Evolutionary conservation across 2,797 vertebrate species (phyloP), one percentile per base, ranked within the genome.

Genomic region (Tarsius wallacei): DNA sequence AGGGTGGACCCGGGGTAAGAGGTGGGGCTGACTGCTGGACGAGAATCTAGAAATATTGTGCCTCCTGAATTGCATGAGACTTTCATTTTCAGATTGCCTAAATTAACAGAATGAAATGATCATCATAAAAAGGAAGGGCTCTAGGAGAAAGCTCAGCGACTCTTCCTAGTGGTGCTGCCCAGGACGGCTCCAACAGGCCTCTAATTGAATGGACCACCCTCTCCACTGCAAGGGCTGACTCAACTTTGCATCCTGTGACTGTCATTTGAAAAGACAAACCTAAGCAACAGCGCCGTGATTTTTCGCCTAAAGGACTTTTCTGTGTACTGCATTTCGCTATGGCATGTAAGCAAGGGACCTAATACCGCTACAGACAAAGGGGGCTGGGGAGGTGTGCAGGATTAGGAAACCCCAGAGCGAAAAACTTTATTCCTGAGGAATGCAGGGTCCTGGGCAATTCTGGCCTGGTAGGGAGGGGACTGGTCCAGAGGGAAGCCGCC

Each of bases 31-130:
- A 7, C 47, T 91, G 76, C 49, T 55, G 61, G 64, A 74, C 11
- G 76, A 70, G 84, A 83, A 81, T 36, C 36, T 94, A 71, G 86
- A 96, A 90, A 94, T 89, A 83, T 2, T 53, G 71, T 59, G 74
- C 28, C 66, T 85, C 73, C 68, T 42, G n/a, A 93, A 73, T 90
- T n/a, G 80, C 49, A 73, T 19, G 47, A 12, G 11, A 96, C 64
- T 91, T 94, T 94, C 93, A 63, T 95, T 90, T 97, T 95, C 86
- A 76, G 87, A 91, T 59, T 80, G 93, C 84, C 53, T 96, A 77
- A 94, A 82, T 96, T 96, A 94, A 96, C 73, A 57, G 70, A 87
- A 59, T 94, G 78, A 77, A 87, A 83, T 96, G 84, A 63, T 49
- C 89, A 88, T 94, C 71, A 90, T 85, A 96, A 76, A 68, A 90